Conservation (phyloP, 2,888 invertebrate species). For the Blastobasis lacticolella region DNA sequence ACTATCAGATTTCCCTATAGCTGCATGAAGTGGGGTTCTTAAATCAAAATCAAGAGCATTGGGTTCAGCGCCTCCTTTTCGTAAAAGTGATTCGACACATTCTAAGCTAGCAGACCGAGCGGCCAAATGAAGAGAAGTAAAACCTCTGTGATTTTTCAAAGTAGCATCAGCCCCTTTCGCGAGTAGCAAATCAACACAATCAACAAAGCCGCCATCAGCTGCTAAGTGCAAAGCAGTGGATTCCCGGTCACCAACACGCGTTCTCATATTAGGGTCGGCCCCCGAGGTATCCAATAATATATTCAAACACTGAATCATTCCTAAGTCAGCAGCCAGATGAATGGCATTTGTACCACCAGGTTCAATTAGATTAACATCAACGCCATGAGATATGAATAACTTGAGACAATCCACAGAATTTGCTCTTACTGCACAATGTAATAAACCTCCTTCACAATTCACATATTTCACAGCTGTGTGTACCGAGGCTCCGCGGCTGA, state of each 20-base stretch:
- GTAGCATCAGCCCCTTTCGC: slow-evolving; percentile 84
- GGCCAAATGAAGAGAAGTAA: slow-evolving; percentile 90
- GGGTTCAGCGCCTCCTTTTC: slow-evolving; percentile 84
- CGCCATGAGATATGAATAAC: slow-evolving; percentile 82
- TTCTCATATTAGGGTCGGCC: slow-evolving; percentile 80
- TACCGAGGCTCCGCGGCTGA: slow-evolving; percentile 81
- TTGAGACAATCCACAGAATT: slow-evolving; percentile 86
- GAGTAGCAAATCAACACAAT: slow-evolving; percentile 84
- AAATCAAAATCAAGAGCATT: slow-evolving; percentile 87
- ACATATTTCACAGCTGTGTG: slow-evolving; percentile 78
- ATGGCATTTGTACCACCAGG: slow-evolving; percentile 85
- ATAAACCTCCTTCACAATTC: slow-evolving; percentile 82
- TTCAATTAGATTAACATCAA: slow-evolving; percentile 83
- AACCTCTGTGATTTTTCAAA: slow-evolving; percentile 83
- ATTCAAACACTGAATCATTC: slow-evolving; percentile 82
- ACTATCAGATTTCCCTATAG: slow-evolving; percentile 86
- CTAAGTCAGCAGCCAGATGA: slow-evolving; percentile 87
- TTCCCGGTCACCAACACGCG: slow-evolving; percentile 80
- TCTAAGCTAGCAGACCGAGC: slow-evolving; percentile 86
- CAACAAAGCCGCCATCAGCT: slow-evolving; percentile 89
- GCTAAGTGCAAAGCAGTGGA: slow-evolving; percentile 89
- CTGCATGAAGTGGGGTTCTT: slow-evolving; percentile 87
- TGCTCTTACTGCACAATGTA: slow-evolving; percentile 91
- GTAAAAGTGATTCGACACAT: slow-evolving; percentile 84
- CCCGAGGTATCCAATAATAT: slow-evolving; percentile 83